Conservation (phyloP, 2,888 invertebrate genomes). For the Cataglyphis cursor region DNA sequence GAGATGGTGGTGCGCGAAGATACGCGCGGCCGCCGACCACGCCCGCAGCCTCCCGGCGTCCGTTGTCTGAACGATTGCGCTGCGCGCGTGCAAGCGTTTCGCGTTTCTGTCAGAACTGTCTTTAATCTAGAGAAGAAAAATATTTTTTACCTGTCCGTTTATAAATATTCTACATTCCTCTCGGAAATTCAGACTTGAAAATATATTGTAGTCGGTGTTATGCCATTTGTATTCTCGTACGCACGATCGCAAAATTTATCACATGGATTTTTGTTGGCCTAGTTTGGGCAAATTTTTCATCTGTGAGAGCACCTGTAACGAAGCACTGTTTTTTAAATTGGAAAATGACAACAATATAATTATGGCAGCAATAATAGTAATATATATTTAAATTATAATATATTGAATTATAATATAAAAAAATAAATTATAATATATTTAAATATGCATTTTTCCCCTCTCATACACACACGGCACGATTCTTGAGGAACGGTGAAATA, state of each 20-base stretch:
- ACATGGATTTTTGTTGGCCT: no score
- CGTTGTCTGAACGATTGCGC: constrained; percentile 60
- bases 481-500: neutral
- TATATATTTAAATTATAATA: neutral
- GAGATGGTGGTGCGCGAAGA: neutral
- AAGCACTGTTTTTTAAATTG: neutral
- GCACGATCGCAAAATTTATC: no score
- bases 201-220: neutral
- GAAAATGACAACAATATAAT: neutral
- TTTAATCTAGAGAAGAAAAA: constrained; percentile 38
- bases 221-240: neutral
- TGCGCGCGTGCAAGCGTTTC: constrained; percentile 78
- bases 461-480: no score
- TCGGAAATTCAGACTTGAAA: neutral
- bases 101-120: constrained; percentile 29
- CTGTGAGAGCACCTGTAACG: no score
- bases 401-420: no score
- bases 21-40: constrained; percentile 75
- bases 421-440: neutral
- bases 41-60: constrained; percentile 78
- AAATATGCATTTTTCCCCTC: no score
- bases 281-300: neutral
- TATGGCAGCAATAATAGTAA: neutral
- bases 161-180: neutral
- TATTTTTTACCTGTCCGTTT: neutral